These are phyloP conservation scores for Fragum whitleyi DNA, from an alignment of 2,888 invertebrate species.

Conservation along the genomic window DNA sequence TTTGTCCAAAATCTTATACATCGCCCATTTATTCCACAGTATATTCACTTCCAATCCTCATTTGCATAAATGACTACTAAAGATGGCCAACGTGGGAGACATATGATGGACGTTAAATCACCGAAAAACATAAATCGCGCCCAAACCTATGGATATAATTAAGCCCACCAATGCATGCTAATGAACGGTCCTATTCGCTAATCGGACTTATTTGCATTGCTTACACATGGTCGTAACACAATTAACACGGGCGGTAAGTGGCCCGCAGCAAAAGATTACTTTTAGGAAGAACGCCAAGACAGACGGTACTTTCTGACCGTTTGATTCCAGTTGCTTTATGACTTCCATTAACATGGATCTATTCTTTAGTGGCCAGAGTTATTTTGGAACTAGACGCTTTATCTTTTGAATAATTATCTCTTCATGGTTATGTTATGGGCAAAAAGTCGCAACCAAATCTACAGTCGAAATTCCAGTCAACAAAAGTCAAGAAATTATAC, in stretches of 20 bases:
- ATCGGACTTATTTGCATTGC: constrained; percentile 27
- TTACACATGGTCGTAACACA: constrained; percentile 24
- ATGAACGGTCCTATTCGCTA: constrained; percentile 20
- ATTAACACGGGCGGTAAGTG: constrained; percentile 15
- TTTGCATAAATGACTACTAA: constrained; percentile 25
- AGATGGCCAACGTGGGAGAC: constrained; percentile 15
- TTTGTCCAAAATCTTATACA: not conserved
- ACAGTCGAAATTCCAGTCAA: too few species aligned
- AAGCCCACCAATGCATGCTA: constrained; percentile 32
- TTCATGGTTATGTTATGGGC: too few species aligned
- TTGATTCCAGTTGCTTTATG: not conserved
- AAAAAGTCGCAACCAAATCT: too few species aligned
- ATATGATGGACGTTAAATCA: constrained; percentile 26
- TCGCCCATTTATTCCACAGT: constrained; percentile 3
- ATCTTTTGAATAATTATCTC: too few species aligned
- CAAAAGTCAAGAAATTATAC: too few species aligned
- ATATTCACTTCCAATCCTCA: constrained; percentile 10
- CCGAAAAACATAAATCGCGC: constrained; percentile 28
- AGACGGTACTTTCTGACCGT: not conserved
- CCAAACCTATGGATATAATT: constrained; percentile 22
- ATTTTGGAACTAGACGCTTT: not conserved
- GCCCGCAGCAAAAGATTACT: not conserved
- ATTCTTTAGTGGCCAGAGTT: not conserved
- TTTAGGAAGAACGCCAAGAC: not conserved
- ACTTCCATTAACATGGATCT: not conserved